Base-by-base conservation (phyloP, 2,113 vertebrate genomes). In the Triplophysa dalaica region DNA sequence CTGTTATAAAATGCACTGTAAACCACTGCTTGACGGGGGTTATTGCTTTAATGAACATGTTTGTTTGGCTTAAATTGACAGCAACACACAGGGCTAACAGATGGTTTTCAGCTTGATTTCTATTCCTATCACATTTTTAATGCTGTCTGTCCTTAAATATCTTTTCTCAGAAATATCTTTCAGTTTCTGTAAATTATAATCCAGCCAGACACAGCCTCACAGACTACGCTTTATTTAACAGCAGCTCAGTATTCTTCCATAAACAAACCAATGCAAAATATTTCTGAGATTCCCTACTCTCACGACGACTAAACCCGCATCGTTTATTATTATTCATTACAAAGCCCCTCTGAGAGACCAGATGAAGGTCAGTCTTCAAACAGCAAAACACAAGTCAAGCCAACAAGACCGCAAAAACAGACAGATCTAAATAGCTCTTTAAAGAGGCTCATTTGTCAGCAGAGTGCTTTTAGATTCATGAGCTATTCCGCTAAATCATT, bases 361-460 rank as follows among this genome's bases (percentile, higher is more conserved):
- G 66, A 79, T 75, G 54, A 54, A 79, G 79, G 54, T 14, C 14
- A 60, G 5, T 48, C 45, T 33, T 1, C 10, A 45, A 70, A 22
- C n/a, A 70, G 65, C 52, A 61, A 21, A 66, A 21, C 29, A 80
- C 38, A 69, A 73, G 68, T 26, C 43, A 45, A 69, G 29, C 21
- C 52, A 16, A 19, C 41, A 52, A 56, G 52, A 1, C 62, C 45
- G 58, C 72, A 61, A 80, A 77, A 67, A 66, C 65, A 29, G 43
- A 65, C 33, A 83, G 0, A 10, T 58, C 60, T 68, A 78, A 81
- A 81, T 50, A 64, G 29, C 62, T 48, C 74, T 79, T 68, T 81
- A 75, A 78, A 62, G 63, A 81, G 54, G 63, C 63, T 74, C n/a
- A 24, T 74, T 74, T 52, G 41, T 56, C 78, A 66, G n/a, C 60